phyloP scores from a whole-genome alignment of 2,888 invertebrate genomes.

The Anagyrus pseudococci region DNA sequence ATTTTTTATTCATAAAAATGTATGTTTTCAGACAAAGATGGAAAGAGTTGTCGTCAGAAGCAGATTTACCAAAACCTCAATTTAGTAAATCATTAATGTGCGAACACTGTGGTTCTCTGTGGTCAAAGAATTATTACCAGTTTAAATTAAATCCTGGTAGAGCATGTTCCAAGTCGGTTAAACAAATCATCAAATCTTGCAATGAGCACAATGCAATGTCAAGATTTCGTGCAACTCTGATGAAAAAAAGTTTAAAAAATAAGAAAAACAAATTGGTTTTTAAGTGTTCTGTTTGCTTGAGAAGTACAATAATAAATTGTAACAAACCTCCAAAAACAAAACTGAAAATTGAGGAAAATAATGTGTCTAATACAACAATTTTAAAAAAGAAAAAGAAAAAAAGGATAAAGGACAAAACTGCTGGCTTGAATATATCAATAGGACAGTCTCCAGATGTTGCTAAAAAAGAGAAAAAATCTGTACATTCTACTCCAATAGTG shows the following conservation, averaged over 20 bases:
- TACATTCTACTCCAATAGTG: constrained; percentile 10
- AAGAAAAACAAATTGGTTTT: constrained; percentile 49
- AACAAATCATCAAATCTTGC: constrained; percentile 41
- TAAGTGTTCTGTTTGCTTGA: constrained; percentile 51
- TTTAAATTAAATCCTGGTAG: constrained; percentile 45
- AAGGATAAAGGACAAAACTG: constrained; percentile 60
- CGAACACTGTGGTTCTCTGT: constrained; percentile 50
- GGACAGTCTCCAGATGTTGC: constrained; percentile 6
- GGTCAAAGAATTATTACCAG: constrained; percentile 45
- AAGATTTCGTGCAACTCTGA: constrained; percentile 43
- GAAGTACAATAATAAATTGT: constrained; percentile 44
- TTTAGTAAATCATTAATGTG: constrained; percentile 51
- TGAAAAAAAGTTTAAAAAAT: constrained; percentile 47
- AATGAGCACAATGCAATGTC: constrained; percentile 39
- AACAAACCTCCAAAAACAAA: constrained; percentile 48
- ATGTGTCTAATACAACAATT: constrained; percentile 5
- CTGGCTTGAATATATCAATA: constrained; percentile 57
- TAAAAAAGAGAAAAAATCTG: constrained; percentile 11
- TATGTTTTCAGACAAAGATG: constrained; percentile 27
- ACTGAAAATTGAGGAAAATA: constrained; percentile 7
- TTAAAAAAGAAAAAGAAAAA: constrained; percentile 48
- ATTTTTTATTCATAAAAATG: not conserved
- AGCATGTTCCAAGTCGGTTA: constrained; percentile 43
- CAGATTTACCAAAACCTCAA: constrained; percentile 44
- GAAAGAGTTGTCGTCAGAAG: constrained; percentile 12